phyloP scores from a whole-genome alignment of 2,113 vertebrate genomes.

The Narcine bancroftii region DNA sequence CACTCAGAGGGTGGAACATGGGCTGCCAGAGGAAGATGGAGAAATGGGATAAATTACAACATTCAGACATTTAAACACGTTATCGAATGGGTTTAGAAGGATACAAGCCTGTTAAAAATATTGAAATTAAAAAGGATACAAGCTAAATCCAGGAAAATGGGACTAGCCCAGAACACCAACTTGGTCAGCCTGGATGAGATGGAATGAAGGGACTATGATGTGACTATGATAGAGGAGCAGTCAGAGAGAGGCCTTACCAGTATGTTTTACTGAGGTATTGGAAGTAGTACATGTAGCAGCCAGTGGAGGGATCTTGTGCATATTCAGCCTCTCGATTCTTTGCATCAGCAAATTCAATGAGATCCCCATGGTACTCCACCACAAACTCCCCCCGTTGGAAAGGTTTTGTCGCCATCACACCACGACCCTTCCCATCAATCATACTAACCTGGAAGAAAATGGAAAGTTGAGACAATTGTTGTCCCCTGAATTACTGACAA shows the following conservation, averaged over 20 bases:
- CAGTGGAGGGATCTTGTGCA: conserved; percentile 73
- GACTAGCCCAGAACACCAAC: no score
- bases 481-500: no score
- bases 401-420: conserved; percentile 73
- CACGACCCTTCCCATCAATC: conserved; percentile 83
- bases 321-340: conserved; percentile 76
- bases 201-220: no score
- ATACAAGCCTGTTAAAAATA: no score
- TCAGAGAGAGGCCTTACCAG: conserved; percentile 63
- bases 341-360: conserved; percentile 78
- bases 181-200: no score
- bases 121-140: no score
- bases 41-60: no score
- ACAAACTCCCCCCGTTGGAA: conserved; percentile 89
- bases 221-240: background rate
- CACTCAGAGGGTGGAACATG: no score
- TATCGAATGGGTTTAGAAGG: no score
- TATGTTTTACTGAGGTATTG: conserved; percentile 82
- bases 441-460: conserved; percentile 66
- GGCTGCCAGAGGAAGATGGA: no score
- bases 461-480: background rate
- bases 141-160: no score
- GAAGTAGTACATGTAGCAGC: conserved; percentile 98
- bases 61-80: no score
- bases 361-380: conserved; percentile 93